These are phyloP conservation scores for Drosophila ezoana DNA, from an alignment of 2,888 invertebrate genomes.

Conservation along the genomic window DNA sequence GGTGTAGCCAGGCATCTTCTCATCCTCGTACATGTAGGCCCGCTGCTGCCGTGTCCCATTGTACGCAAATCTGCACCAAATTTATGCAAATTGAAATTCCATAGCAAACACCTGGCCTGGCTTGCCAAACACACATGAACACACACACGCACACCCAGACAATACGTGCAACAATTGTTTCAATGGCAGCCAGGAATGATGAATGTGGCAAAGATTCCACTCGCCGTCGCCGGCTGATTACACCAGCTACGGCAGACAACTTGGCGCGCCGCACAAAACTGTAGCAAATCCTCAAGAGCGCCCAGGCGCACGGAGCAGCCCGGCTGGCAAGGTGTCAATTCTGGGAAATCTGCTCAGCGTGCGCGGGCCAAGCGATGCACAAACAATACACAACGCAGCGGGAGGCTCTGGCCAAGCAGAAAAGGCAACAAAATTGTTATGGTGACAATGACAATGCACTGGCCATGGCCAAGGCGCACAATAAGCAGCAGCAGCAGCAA, in stretches of 20 bases:
- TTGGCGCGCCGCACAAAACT: slow-evolving; percentile 77
- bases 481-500: slow-evolving; percentile 23
- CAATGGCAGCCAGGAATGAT: slow-evolving; percentile 60
- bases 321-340: slow-evolving; percentile 73
- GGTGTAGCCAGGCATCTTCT: slow-evolving; percentile 36
- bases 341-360: slow-evolving; percentile 73
- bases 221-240: slow-evolving; percentile 31
- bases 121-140: not conserved
- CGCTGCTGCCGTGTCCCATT: slow-evolving; percentile 43
- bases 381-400: slow-evolving; percentile 54
- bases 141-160: not conserved
- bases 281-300: slow-evolving; percentile 65
- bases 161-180: slow-evolving; percentile 59
- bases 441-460: slow-evolving; percentile 68
- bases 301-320: not conserved
- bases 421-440: slow-evolving; percentile 72
- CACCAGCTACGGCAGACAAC: slow-evolving; percentile 67
- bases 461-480: slow-evolving; percentile 29
- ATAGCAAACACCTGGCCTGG: slow-evolving; percentile 67
- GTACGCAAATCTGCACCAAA: slow-evolving; percentile 79
- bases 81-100: slow-evolving; percentile 80
- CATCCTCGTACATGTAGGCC: slow-evolving; percentile 18
- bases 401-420: slow-evolving; percentile 45
- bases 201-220: slow-evolving; percentile 56
- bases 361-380: slow-evolving; percentile 33